Conservation (phyloP, 2,888 invertebrate species). For the Leptodirus hochenwartii region DNA sequence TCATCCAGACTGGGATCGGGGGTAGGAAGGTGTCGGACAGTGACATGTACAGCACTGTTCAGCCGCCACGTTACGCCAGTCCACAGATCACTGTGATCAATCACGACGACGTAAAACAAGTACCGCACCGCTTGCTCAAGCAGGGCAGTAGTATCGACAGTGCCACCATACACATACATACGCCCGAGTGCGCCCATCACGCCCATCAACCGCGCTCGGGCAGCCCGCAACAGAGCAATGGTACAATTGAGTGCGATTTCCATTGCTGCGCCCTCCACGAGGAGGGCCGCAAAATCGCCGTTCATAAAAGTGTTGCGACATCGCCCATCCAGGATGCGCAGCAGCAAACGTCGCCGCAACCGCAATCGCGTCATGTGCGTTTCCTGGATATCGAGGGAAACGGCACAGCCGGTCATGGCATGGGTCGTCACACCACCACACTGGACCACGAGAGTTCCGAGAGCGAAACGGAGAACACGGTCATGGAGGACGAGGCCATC, state of each 20-base stretch:
- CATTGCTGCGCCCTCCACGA: conserved; percentile 91
- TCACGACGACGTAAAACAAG: conserved; percentile 60
- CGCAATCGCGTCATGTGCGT: conserved; percentile 62
- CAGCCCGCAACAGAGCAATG: conserved; percentile 40
- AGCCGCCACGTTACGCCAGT: conserved; percentile 31
- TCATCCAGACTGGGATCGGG: conserved; percentile 47
- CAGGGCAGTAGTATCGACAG: conserved; percentile 50
- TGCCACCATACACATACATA: conserved; percentile 62
- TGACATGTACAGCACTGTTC: conserved; percentile 19
- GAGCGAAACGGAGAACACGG: conserved; percentile 84
- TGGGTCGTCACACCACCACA: conserved; percentile 20
- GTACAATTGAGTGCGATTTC: conserved; percentile 71
- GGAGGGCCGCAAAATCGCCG: conserved; percentile 79
- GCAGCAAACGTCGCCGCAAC: conserved; percentile 26
- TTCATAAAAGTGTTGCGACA: conserved; percentile 82
- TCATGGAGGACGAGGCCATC: conserved; percentile 78
- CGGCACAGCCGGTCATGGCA: conserved; percentile 20
- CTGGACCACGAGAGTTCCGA: conserved; percentile 81
- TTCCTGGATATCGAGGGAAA: conserved; percentile 61
- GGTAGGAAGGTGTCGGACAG: conserved; percentile 38
- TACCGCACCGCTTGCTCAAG: conserved; percentile 19
- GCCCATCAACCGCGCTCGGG: conserved; percentile 44
- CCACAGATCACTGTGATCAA: conserved; percentile 90
- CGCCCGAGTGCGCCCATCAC: conserved; percentile 64
- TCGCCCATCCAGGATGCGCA: conserved; percentile 76